Evolutionary conservation across 2,797 vertebrate species (phyloP).

Genomic region (Epinephelus awoara): DNA sequence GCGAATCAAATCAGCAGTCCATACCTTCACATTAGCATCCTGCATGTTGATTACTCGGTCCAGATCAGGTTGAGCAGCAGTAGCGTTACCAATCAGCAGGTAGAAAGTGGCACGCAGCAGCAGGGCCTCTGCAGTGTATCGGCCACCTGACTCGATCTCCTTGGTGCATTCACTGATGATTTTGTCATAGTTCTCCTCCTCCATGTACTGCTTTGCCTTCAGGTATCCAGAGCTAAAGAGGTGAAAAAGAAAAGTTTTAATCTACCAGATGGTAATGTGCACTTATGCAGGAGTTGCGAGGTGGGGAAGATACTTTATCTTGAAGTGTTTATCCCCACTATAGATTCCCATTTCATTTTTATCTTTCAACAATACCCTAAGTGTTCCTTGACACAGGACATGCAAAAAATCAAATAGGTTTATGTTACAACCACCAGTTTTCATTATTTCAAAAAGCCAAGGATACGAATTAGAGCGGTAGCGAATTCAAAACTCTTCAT

Average conservation of each 20-base stretch:
- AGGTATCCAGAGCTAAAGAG: constrained; percentile 92
- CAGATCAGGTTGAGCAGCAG: constrained; percentile 94
- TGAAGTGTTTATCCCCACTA: neutral
- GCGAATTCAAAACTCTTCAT: neutral
- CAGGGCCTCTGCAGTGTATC: constrained; percentile 94
- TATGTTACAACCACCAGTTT: neutral
- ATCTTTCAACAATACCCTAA: too few species aligned
- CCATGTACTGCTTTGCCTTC: constrained; percentile 99
- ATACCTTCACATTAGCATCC: constrained; percentile 95
- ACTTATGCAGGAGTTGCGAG: neutral
- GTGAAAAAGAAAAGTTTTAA: neutral
- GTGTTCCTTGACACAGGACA: neutral
- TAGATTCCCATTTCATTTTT: neutral
- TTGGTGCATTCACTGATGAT: constrained; percentile 99
- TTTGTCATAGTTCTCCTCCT: constrained; percentile 99
- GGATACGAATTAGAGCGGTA: neutral
- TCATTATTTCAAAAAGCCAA: neutral
- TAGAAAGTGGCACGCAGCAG: constrained; percentile 97
- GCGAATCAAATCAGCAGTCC: too few species aligned
- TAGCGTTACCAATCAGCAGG: constrained; percentile 96
- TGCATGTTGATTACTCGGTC: constrained; percentile 96
- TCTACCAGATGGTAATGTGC: neutral
- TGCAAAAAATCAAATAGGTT: neutral
- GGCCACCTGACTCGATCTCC: constrained; percentile 94
- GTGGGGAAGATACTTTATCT: neutral